phyloP scores from a whole-genome alignment of 2,888 invertebrate species.

The Halocaridina rubra region DNA sequence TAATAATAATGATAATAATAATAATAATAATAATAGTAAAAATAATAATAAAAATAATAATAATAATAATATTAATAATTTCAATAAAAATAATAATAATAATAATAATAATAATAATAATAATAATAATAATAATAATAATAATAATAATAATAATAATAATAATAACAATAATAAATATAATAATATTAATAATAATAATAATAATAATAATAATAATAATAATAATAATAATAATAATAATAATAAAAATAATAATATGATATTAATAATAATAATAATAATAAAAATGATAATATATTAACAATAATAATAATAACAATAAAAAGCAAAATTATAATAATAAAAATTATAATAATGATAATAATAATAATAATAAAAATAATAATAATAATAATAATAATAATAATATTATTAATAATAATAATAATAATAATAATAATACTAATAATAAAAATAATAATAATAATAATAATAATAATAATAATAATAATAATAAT shows the following conservation, averaged over 20 bases:
- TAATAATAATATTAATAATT: neutral
- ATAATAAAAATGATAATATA: neutral
- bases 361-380: neutral
- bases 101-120: neutral
- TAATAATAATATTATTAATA: neutral
- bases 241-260: neutral
- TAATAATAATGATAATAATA: neutral
- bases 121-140: neutral
- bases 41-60: neutral
- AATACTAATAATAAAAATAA: neutral
- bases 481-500: neutral
- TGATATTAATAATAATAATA: neutral
- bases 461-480: neutral
- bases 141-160: neutral
- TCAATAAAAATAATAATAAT: neutral
- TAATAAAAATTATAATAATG: neutral
- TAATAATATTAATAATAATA: neutral
- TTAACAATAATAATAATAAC: neutral
- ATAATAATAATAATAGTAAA: neutral
- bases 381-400: neutral
- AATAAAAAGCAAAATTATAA: neutral
- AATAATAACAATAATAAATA: neutral
- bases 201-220: neutral
- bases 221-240: neutral
- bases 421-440: neutral